Percentiles rank a stretch among this genome's conserved stretches.
Conservation (phyloP, 2,797 vertebrate genomes). For the Lycodopsis pacificus region DNA sequence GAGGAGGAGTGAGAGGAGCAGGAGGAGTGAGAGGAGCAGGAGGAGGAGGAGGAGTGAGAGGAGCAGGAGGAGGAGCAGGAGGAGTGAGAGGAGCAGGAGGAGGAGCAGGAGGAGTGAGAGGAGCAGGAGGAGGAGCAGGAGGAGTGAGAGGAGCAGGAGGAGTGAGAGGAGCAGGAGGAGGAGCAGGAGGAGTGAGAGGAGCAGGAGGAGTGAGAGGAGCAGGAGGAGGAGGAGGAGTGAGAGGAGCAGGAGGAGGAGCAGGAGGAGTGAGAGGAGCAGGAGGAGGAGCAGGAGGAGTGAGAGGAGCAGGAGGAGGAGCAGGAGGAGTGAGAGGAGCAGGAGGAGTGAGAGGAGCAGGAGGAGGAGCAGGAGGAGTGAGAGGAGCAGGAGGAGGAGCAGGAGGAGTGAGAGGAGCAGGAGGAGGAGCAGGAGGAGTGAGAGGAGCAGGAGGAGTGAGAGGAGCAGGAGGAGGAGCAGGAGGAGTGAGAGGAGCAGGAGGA, state of each 20-base stretch:
- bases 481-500: slow-evolving; percentile 70
- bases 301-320: slow-evolving; percentile 69
- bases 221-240: slow-evolving; percentile 69
- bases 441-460: too few species aligned
- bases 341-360: too few species aligned
- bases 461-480: too few species aligned
- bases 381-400: slow-evolving; percentile 70
- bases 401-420: slow-evolving; percentile 69
- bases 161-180: too few species aligned
- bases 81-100: slow-evolving; percentile 68
- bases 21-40: slow-evolving; percentile 70
- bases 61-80: slow-evolving; percentile 72
- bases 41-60: slow-evolving; percentile 70
- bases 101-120: slow-evolving; percentile 70
- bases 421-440: slow-evolving; percentile 71
- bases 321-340: slow-evolving; percentile 70
- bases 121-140: slow-evolving; percentile 72
- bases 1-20: too few species aligned
- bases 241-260: slow-evolving; percentile 69
- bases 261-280: slow-evolving; percentile 70
- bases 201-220: slow-evolving; percentile 69
- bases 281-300: slow-evolving; percentile 70
- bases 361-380: slow-evolving; percentile 71
- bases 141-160: slow-evolving; percentile 68
- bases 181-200: slow-evolving; percentile 70